Base-by-base conservation (phyloP, 2,888 invertebrate species). In the Azorinus chamasolen region DNA sequence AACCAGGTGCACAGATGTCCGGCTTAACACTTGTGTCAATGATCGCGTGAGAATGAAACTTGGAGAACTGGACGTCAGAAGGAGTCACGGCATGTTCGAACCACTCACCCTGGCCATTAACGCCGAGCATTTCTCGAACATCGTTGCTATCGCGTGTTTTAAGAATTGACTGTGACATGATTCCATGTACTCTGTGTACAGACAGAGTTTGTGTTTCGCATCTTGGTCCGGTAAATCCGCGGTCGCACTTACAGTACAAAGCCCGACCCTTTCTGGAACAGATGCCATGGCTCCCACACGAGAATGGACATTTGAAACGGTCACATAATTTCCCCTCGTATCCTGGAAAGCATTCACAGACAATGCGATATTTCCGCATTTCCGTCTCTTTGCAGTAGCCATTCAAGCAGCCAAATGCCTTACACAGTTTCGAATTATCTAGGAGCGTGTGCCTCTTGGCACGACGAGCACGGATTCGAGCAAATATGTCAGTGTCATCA, bases 291-390 rank as follows among this genome's bases (percentile, higher is more conserved):
- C 41, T 45, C 25, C 81, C 81, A 43, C 81, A 81, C 6, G 71
- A 51, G 32, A 69, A 75, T 2, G 78, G 78, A 39, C 81, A 81
- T 41, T 66, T 63, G 10, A 75, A 46, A 37, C 45, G 58, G 48
- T 81, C 75, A 51, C 81, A 81, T 1, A 81, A 57, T 14, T 39
- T 75, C 16, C 81, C 81, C 59, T 75, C 71, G 37, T 72, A 81
- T 5, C 81, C 81, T 1, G 72, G 46, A 43, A 72, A 78, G 48
- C 81, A 81, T 24, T 74, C 71, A 51, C 81, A 81, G 0, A 81
- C 75, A 24, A 81, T 81, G 22, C 81, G 51, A 45, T 65, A 81
- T 32, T 75, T 78, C 37, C 59, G 63, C 18, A 81, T 45, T 50
- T 78, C 81, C 25, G 48, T 63, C 25, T 74, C 75, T 43, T 70